phyloP scores from a whole-genome alignment of 2,113 vertebrate species.

The Indri indri region DNA sequence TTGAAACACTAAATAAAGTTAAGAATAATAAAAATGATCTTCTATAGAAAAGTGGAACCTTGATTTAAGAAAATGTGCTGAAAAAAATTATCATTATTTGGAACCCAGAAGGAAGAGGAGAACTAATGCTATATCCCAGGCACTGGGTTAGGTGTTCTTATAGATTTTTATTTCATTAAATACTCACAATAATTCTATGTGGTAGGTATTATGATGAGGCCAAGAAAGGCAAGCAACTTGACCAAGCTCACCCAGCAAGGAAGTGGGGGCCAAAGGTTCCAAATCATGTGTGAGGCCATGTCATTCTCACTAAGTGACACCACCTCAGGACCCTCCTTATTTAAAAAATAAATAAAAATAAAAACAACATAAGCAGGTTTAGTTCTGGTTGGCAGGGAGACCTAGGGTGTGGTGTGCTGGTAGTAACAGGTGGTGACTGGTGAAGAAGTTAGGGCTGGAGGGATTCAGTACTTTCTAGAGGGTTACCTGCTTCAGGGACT shows the following conservation, averaged over 20 bases:
- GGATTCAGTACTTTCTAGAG: neutral
- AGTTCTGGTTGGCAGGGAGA: neutral
- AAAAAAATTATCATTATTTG: neutral
- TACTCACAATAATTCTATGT: neutral
- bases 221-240: neutral
- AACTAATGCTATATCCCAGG: neutral
- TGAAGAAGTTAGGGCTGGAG: neutral
- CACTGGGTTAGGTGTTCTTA: neutral
- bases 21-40: neutral
- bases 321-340: neutral
- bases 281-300: neutral
- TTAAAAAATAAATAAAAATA: neutral
- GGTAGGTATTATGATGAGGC: neutral
- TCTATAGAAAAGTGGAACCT: neutral
- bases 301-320: neutral
- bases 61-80: neutral
- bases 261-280: neutral
- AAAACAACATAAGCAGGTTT: neutral
- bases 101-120: neutral
- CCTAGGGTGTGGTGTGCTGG: neutral
- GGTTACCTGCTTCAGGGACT: neutral
- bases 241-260: neutral
- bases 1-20: neutral
- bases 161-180: neutral
- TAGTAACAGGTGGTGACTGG: no score